Evolutionary conservation across 2,888 invertebrate genomes (phyloP), one percentile per base, ranked within the genome.

Genomic region (Limnephilus rhombicus): DNA sequence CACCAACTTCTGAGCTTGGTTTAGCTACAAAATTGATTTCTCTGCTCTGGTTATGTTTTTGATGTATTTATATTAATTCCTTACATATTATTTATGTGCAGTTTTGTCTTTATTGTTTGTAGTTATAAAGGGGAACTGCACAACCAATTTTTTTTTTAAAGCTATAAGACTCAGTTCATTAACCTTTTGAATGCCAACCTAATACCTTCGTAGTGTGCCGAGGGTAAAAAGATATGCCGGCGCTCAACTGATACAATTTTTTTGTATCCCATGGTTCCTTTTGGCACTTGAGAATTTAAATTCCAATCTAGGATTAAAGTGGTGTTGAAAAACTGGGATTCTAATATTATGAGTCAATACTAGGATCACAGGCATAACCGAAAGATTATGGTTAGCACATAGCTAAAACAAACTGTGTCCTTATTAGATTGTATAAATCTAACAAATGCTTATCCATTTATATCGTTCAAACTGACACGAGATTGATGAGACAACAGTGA

Each of bases 401-500:
- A 1, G n/a, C 24, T 68, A 68, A 24, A 24, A 9, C 24, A 68
- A 68, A n/a, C 68, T n/a, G 2, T n/a, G 68, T 68, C 68, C n/a
- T 9, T 7, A 24, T 68, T 68, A n/a, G n/a, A 68, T n/a, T 68
- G n/a, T n/a, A 24, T 7, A 68, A 68, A 68, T 68, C 24, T 68
- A 68, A n/a, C 68, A 68, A 68, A 68, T 68, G 68, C 68, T 68
- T n/a, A 68, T n/a, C n/a, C 68, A 68, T 68, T 68, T 68, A 68
- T 24, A 9, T 68, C n/a, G n/a, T 68, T 68, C 68, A 68, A 68
- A 68, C 68, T 68, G 68, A 68, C 68, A 68, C 68, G 68, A 68
- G 68, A 24, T 68, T 68, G 68, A 68, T 68, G 68, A 68, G 68
- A 68, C 68, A 24, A 68, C 68, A n/a, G 68, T 68, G 68, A 68